Evolutionary conservation across 2,888 invertebrate genomes (phyloP).

Genomic region (Colletes collaris): DNA sequence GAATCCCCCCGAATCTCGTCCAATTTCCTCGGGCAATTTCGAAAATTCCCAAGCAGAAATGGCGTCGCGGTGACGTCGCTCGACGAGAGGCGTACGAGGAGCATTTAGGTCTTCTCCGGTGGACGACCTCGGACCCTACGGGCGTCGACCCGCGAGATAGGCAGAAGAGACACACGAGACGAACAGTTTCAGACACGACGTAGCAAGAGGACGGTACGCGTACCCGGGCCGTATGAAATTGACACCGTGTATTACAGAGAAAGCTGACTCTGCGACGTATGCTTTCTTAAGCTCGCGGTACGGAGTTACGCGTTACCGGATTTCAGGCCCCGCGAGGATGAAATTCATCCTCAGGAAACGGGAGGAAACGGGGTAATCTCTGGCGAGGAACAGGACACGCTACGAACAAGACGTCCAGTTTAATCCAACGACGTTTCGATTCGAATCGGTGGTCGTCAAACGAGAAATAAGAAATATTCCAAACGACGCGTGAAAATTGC

Average conservation of each 20-base stretch:
- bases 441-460: too few species aligned
- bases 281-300: conserved; percentile 59
- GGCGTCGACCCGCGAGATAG: conserved; percentile 62
- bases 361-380: conserved; percentile 38
- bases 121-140: conserved; percentile 53
- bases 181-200: conserved; percentile 49
- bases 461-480: too few species aligned
- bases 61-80: conserved; percentile 11
- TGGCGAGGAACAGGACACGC: conserved; percentile 8
- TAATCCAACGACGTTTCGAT: too few species aligned
- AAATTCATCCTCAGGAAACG: conserved; percentile 61
- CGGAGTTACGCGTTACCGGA: conserved; percentile 59
- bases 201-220: conserved; percentile 23
- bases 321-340: conserved; percentile 58
- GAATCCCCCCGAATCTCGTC: too few species aligned
- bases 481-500: too few species aligned
- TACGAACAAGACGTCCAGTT: too few species aligned
- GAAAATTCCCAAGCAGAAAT: conserved; percentile 15
- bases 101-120: conserved; percentile 53
- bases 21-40: not conserved
- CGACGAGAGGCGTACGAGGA: conserved; percentile 16
- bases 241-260: conserved; percentile 66
- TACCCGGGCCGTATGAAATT: conserved; percentile 61
- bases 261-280: conserved; percentile 62
- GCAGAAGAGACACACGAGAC: conserved; percentile 57